phyloP scores from a whole-genome alignment of 2,113 vertebrate species.

The Phoxinus phoxinus region DNA sequence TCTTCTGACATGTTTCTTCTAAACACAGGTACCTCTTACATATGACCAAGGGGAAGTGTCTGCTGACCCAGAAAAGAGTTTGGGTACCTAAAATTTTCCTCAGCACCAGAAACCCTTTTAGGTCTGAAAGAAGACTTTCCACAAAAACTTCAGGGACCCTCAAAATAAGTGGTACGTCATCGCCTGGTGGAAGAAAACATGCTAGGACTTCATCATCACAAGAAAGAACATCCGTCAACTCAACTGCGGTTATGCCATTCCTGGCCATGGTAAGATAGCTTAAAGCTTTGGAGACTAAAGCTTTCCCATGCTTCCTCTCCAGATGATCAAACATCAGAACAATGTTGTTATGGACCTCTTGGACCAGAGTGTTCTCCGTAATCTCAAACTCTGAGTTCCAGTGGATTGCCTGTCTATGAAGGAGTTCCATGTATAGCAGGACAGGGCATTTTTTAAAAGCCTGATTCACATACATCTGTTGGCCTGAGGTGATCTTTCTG shows the following conservation, averaged over 20 bases:
- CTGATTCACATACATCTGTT: constrained; percentile 77
- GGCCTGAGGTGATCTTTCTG: constrained; percentile 80
- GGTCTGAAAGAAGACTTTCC: constrained; percentile 74
- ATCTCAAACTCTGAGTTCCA: constrained; percentile 75
- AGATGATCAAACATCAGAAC: constrained; percentile 70
- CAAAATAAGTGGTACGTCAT: constrained; percentile 37
- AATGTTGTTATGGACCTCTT: constrained; percentile 71
- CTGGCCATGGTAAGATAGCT: constrained; percentile 75
- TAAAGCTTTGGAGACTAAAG: constrained; percentile 63
- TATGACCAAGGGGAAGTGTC: constrained; percentile 74
- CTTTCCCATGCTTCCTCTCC: constrained; percentile 71
- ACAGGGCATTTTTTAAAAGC: constrained; percentile 72
- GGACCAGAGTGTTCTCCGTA: constrained; percentile 65
- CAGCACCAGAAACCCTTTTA: constrained; percentile 70
- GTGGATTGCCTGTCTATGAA: constrained; percentile 63
- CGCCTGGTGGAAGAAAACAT: constrained; percentile 35
- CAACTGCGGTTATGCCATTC: constrained; percentile 74
- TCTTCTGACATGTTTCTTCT: constrained; percentile 51
- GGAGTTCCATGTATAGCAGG: constrained; percentile 73
- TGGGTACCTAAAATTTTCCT: constrained; percentile 61
- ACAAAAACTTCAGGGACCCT: constrained; percentile 70
- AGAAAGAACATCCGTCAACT: constrained; percentile 77
- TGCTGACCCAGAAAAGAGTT: constrained; percentile 76
- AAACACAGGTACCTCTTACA: constrained; percentile 69
- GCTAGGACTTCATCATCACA: constrained; percentile 62